phyloP scores from a whole-genome alignment of 2,888 invertebrate species.

The Drosophila villosipedis region DNA sequence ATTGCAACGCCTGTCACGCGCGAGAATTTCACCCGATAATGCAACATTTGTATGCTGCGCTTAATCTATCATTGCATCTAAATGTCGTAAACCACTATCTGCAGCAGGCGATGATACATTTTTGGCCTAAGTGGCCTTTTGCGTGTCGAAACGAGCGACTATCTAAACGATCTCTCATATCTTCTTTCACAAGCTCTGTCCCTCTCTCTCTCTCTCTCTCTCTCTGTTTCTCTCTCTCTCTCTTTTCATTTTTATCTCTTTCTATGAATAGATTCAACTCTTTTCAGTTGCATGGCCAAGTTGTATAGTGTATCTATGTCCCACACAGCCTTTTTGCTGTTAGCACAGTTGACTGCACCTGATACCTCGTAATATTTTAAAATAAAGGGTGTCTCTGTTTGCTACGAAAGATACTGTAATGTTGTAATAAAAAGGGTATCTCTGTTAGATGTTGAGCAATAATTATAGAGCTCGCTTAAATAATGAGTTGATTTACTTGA shows the following conservation, averaged over 20 bases:
- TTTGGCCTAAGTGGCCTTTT: conserved; percentile 80
- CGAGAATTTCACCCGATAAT: conserved; percentile 73
- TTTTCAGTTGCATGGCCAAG: conserved; percentile 22
- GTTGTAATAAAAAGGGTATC: not conserved
- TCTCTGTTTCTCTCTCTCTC: not conserved
- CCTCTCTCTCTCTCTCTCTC: not conserved
- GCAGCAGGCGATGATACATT: conserved; percentile 65
- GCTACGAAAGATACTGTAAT: not conserved
- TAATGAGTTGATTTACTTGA: not conserved
- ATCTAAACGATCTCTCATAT: conserved; percentile 61
- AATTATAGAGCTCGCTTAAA: not conserved
- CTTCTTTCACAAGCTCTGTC: conserved; percentile 8
- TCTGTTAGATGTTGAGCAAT: not conserved
- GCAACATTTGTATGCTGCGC: conserved; percentile 26
- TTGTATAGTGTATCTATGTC: conserved; percentile 22
- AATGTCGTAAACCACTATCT: conserved; percentile 38
- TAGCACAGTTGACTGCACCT: conserved; percentile 46
- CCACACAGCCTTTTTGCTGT: conserved; percentile 52
- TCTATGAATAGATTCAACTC: conserved; percentile 26
- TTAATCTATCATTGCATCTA: conserved; percentile 60
- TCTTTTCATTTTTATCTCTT: not conserved
- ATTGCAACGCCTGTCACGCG: conserved; percentile 76
- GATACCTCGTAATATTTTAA: conserved; percentile 6
- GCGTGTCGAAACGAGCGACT: conserved; percentile 60
- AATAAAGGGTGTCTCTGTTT: not conserved